Evolutionary conservation across 2,797 vertebrate genomes (phyloP).

Genomic region (Columba guinea): DNA sequence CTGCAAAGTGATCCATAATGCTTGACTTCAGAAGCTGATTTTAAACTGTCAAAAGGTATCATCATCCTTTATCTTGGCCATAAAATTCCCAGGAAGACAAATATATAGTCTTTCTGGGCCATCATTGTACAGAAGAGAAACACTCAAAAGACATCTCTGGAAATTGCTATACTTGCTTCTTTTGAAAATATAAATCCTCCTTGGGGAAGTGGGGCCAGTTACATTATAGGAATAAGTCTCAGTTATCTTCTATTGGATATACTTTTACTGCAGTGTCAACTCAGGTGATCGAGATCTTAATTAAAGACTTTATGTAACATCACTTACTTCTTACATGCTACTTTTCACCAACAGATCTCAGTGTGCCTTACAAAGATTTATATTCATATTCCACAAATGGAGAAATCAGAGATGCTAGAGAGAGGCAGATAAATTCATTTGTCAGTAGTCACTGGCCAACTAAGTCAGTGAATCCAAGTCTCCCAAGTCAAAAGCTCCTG

Average conservation of each 20-base stretch:
- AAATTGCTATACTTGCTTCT: neutral
- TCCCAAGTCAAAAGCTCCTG: neutral
- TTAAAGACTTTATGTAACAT: neutral
- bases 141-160: neutral
- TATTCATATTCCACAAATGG: neutral
- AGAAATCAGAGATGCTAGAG: neutral
- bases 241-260: neutral
- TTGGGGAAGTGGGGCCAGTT: accelerated
- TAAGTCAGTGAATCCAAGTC: neutral
- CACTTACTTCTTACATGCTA: neutral
- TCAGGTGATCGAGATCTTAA: neutral
- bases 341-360: neutral
- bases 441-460: neutral
- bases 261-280: neutral
- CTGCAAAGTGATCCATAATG: constrained; percentile 33
- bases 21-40: constrained; percentile 23
- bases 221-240: neutral
- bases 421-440: neutral
- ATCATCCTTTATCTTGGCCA: constrained; percentile 10
- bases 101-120: neutral
- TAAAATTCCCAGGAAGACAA: constrained; percentile 23
- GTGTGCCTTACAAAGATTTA: neutral
- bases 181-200: neutral
- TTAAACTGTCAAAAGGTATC: constrained; percentile 2
- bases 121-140: neutral